Conservation (phyloP, 1,140 invertebrate species). For the Zophobas atratus region DNA sequence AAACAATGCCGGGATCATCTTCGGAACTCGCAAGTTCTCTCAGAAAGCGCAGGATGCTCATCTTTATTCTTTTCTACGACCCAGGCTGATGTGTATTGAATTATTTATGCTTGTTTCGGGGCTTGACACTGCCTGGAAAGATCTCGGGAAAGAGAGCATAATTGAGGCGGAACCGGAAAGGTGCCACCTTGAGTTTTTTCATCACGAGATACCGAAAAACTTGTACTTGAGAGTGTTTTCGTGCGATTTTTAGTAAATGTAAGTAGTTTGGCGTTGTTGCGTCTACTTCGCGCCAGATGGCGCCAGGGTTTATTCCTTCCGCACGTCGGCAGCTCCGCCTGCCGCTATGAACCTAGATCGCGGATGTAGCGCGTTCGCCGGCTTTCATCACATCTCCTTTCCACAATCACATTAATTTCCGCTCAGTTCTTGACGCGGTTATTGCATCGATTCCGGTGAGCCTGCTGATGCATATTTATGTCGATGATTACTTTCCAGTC, state of each 20-base stretch:
- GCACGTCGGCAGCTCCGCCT: too few relatives aligned
- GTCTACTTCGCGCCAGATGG: too few relatives aligned
- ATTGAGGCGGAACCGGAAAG: too few relatives aligned
- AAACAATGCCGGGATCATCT: constrained; percentile 32
- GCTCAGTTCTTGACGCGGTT: neutral
- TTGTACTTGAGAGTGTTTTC: too few relatives aligned
- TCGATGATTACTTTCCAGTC: constrained; percentile 14
- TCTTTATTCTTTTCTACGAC: constrained; percentile 1
- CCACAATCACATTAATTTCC: neutral
- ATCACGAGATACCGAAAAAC: too few relatives aligned
- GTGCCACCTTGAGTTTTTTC: too few relatives aligned
- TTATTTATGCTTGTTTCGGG: constrained; percentile 24
- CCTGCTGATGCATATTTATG: constrained; percentile 31
- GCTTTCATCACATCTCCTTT: neutral
- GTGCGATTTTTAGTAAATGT: too few relatives aligned
- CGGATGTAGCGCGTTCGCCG: too few relatives aligned
- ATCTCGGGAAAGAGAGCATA: neutral
- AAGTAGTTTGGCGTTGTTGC: too few relatives aligned
- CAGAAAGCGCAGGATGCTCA: neutral
- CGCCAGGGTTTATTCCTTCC: too few relatives aligned
- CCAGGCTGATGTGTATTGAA: constrained; percentile 13
- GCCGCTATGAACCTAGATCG: too few relatives aligned
- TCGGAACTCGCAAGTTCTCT: constrained; percentile 4
- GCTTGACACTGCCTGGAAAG: neutral
- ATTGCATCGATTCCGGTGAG: constrained; percentile 9